Conservation (phyloP, 2,113 vertebrate genomes). For the Jaculus jaculus region DNA sequence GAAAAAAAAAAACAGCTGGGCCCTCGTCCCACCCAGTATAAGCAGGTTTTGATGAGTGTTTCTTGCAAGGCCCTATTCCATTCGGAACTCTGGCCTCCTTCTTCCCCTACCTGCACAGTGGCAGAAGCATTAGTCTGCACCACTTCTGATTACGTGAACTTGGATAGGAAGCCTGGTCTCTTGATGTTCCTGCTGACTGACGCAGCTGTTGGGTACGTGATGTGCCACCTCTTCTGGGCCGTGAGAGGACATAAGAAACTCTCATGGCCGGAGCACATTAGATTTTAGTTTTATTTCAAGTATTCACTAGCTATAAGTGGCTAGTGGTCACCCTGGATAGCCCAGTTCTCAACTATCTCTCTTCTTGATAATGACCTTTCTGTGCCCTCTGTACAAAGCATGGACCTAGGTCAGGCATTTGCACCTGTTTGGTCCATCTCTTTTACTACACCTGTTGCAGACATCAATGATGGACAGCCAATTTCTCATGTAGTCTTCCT, state of each 20-base stretch:
- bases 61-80: slow-evolving; percentile 8
- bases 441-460: not conserved
- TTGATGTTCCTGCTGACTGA: no score
- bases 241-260: no score
- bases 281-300: not conserved
- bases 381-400: not conserved
- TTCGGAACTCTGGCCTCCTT: not conserved
- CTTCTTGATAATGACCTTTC: not conserved
- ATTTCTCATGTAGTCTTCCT: not conserved
- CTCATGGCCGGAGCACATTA: no score
- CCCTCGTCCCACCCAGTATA: not conserved
- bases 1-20: no score
- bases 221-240: no score
- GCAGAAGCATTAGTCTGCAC: not conserved
- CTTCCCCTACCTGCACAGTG: not conserved
- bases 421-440: not conserved
- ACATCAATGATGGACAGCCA: not conserved
- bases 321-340: not conserved
- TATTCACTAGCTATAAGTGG: not conserved
- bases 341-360: not conserved
- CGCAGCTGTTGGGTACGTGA: no score
- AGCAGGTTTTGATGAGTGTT: slow-evolving; percentile 37
- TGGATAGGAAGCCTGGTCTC: not conserved
- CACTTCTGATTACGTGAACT: not conserved
- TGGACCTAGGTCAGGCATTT: not conserved